These are phyloP conservation scores for Cataglyphis cursor DNA, from an alignment of 2,888 invertebrate species.

Conservation along the genomic window DNA sequence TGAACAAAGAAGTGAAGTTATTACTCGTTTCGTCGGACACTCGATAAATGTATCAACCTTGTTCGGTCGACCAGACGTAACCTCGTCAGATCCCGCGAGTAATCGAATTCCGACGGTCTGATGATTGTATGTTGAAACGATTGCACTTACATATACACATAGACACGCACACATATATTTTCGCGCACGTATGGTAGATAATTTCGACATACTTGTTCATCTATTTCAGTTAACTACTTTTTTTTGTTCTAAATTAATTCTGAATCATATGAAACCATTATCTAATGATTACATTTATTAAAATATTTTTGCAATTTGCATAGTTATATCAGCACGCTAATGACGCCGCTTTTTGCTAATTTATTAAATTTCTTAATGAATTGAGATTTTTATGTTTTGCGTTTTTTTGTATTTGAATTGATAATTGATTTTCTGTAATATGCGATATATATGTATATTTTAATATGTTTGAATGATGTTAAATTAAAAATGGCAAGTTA, in stretches of 20 bases:
- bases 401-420: not conserved
- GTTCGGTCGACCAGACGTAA: conserved; percentile 16
- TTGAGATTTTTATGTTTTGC: not conserved
- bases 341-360: not conserved
- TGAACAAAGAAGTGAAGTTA: conserved; percentile 26
- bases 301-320: conserved; percentile 7
- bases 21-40: conserved; percentile 30
- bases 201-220: conserved; percentile 37
- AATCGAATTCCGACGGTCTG: conserved; percentile 50
- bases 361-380: not conserved
- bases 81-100: conserved; percentile 27
- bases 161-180: not conserved
- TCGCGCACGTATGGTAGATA: not conserved
- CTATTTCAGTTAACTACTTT: conserved; percentile 28
- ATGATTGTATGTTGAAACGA: conserved; percentile 46
- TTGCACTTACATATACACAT: not conserved
- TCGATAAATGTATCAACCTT: conserved; percentile 49
- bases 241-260: conserved; percentile 33
- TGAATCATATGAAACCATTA: not conserved
- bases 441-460: not conserved
- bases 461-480: not conserved
- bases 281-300: not conserved
- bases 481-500: not conserved
- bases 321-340: not conserved
- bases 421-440: not conserved